phyloP scores from a whole-genome alignment of 1,140 invertebrate genomes.

The Atta texana region DNA sequence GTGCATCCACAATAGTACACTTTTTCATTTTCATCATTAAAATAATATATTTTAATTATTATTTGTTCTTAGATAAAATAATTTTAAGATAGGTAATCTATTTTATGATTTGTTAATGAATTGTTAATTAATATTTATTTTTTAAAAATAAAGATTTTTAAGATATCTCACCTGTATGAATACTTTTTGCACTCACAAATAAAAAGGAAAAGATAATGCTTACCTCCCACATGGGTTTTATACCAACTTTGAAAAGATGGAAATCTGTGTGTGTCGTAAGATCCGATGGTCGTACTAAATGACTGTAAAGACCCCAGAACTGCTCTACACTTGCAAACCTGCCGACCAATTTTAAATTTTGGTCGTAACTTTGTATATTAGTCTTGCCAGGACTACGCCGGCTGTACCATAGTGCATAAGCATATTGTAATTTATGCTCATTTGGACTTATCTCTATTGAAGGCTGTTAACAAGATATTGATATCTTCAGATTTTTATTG shows the following conservation, averaged over 20 bases:
- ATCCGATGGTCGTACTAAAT: conserved; percentile 95
- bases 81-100: too few species aligned
- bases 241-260: conserved; percentile 99
- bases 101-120: too few species aligned
- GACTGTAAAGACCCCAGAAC: conserved; percentile 98
- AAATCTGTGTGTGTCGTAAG: conserved; percentile 97
- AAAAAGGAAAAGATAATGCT: conserved; percentile 67
- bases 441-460: conserved; percentile 90
- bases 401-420: conserved; percentile 96
- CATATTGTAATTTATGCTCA: conserved; percentile 95
- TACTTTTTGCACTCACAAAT: too few species aligned
- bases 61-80: too few species aligned
- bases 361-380: conserved; percentile 90
- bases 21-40: too few species aligned
- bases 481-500: conserved; percentile 14
- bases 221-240: conserved; percentile 99
- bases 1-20: too few species aligned
- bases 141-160: too few species aligned
- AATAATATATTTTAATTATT: too few species aligned
- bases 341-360: conserved; percentile 92
- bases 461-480: conserved; percentile 78
- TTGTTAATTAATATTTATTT: too few species aligned
- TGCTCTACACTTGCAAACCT: conserved; percentile 97
- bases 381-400: conserved; percentile 90
- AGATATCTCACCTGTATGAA: too few species aligned